Evolutionary conservation across 2,113 vertebrate genomes (phyloP).

Genomic region (cat (Felis catus)): DNA sequence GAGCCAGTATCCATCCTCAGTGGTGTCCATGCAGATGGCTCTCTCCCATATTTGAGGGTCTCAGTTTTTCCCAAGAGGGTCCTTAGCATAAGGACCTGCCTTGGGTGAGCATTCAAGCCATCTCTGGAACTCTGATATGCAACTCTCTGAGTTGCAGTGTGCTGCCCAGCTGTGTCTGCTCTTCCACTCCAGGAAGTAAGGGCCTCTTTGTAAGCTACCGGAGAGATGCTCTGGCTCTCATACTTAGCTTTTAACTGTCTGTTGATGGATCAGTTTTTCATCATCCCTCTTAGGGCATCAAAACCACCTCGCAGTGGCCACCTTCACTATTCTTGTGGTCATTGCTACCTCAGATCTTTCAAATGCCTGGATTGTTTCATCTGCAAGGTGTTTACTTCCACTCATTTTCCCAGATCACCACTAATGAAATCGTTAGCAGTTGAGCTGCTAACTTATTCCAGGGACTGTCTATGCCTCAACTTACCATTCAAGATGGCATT

Average conservation of each 20-base stretch:
- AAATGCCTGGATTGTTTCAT: neutral
- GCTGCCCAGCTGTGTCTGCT: neutral
- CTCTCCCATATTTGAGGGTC: neutral
- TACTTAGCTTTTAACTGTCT: neutral
- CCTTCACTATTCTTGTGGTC: neutral
- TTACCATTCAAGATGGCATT: neutral
- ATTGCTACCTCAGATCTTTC: neutral
- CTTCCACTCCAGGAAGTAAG: neutral
- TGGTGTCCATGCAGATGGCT: neutral
- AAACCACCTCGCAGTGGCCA: neutral
- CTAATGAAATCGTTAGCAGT: neutral
- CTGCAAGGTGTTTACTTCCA: neutral
- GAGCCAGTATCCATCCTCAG: neutral
- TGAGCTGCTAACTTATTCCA: neutral
- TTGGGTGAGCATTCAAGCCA: neutral
- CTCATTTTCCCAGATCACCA: neutral
- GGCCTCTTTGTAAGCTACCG: neutral
- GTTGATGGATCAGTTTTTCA: neutral
- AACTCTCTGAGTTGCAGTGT: neutral
- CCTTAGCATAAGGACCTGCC: neutral
- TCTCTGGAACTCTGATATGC: neutral
- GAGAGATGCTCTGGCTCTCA: neutral
- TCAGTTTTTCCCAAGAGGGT: neutral
- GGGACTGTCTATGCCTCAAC: neutral
- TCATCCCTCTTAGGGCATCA: neutral